Evolutionary conservation across 1,140 invertebrate species (phyloP).

Genomic region (Epicauta chinensis): DNA sequence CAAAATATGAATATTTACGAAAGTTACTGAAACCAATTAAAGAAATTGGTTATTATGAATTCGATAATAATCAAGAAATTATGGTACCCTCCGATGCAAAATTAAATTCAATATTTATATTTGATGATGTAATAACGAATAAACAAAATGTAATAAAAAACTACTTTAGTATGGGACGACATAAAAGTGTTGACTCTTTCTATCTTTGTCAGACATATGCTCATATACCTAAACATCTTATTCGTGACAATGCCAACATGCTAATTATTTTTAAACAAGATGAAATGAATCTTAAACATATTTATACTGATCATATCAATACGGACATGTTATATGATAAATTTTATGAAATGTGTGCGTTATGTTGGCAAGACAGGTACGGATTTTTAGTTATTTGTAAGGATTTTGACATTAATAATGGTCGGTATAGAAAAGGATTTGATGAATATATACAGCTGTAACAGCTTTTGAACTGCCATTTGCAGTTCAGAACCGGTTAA

Average conservation of each 20-base stretch:
- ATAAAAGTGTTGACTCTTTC: conserved; percentile 31
- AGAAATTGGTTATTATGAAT: too few species aligned
- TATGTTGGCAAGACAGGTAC: conserved; percentile 34
- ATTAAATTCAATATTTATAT: conserved; percentile 39
- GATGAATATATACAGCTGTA: conserved; percentile 22
- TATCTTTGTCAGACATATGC: conserved; percentile 42
- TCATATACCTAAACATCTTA: conserved; percentile 41
- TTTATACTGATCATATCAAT: conserved; percentile 40
- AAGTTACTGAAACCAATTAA: too few species aligned
- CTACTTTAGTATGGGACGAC: conserved; percentile 41
- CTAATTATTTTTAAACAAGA: conserved; percentile 43
- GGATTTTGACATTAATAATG: conserved; percentile 27
- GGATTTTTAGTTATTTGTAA: conserved; percentile 36
- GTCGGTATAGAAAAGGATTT: conserved; percentile 36
- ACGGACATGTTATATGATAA: conserved; percentile 38
- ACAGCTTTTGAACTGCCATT: too few species aligned
- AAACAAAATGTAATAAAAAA: conserved; percentile 38
- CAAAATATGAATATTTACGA: too few species aligned
- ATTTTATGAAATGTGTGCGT: conserved; percentile 32
- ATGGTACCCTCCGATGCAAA: conserved; percentile 24
- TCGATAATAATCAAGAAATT: conserved; percentile 29
- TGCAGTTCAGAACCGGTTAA: too few species aligned
- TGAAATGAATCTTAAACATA: conserved; percentile 42
- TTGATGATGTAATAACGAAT: conserved; percentile 41
- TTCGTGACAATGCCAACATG: conserved; percentile 43